Conservation (phyloP, 2,888 invertebrate genomes). For the Tiliacea citrago region DNA sequence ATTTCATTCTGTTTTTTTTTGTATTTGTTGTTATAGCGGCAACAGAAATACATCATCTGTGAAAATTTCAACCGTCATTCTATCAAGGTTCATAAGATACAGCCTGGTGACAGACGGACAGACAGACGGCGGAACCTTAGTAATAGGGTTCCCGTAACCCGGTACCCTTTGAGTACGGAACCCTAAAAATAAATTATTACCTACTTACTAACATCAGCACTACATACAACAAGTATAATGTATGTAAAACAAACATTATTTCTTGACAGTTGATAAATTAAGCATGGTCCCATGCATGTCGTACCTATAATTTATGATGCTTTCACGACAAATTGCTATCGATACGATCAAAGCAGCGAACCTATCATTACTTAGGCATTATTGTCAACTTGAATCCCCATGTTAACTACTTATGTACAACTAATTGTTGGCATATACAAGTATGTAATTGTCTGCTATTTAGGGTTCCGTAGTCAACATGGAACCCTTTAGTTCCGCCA, state of each 20-base stretch:
- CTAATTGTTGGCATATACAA: not conserved
- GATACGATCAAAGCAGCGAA: constrained; percentile 35
- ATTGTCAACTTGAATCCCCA: constrained; percentile 10
- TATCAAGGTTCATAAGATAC: too few species aligned
- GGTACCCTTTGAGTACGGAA: too few species aligned
- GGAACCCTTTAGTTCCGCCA: too few species aligned
- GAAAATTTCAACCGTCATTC: too few species aligned
- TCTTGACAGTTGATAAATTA: constrained; percentile 29
- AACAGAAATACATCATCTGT: too few species aligned
- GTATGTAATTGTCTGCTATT: not conserved
- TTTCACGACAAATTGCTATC: constrained; percentile 32
- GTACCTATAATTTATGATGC: constrained; percentile 42
- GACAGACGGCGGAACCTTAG: too few species aligned
- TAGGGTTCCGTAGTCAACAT: too few species aligned
- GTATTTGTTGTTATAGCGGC: too few species aligned
- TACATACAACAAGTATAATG: not conserved
- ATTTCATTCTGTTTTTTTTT: too few species aligned
- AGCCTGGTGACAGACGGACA: too few species aligned
- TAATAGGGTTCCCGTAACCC: too few species aligned
- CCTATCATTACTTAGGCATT: constrained; percentile 40
- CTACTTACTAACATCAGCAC: too few species aligned
- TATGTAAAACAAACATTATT: constrained; percentile 20
- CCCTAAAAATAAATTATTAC: not conserved
- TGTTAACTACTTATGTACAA: not conserved
- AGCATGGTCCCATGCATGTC: not conserved